Evolutionary conservation across 2,113 vertebrate genomes (phyloP), one percentile per base, ranked within the genome.

Genomic region (Entosphenus tridentatus): DNA sequence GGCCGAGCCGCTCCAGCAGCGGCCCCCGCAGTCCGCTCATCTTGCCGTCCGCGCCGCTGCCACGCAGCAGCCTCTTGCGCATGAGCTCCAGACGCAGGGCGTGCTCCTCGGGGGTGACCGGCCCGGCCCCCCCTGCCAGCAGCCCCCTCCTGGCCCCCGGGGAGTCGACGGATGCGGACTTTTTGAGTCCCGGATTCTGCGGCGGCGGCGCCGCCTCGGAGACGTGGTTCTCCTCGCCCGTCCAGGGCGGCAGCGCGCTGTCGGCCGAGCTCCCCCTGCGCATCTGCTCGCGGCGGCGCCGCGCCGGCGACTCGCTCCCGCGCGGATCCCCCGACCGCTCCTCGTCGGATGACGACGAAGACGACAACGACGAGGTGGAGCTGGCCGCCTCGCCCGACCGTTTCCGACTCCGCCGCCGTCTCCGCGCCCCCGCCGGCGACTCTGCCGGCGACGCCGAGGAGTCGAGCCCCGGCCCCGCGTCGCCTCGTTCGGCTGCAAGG

Each of bases 21-120:
- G 93, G 93, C 2, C 91, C 93, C 68, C 93, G 79, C 18, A 98
- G 79, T 71, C 93, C 91, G 2, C 93, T 95, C 81, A 96, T 83
- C 73, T 92, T 96, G 72, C 85, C 81, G 3, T 96, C 90, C 57
- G 82, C 83, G 0, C 86, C 78, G 56, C 82, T 78, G 1, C 87
- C 87, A 68, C 87, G 79, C 54, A 93, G 80, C 70, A 96, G 80
- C 69, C 89, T 75, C 75, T 96, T 89, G 70, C 91, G 84, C 86
- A 96, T 87, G 59, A 87, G 75, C 75, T 96, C 88, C 69, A 97
- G 77, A 74, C 91, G 87, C 70, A 93, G 82, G 55, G 87, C 80
- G 0, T 90, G 88, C 74, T 95, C 87, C 0, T 93, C 89, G 39
- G 39, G 39, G 39, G 39, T 39, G 69, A 83, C 81, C 0, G 76